Evolutionary conservation across 2,888 invertebrate species (phyloP).

Genomic region (Apotomis turbidana): DNA sequence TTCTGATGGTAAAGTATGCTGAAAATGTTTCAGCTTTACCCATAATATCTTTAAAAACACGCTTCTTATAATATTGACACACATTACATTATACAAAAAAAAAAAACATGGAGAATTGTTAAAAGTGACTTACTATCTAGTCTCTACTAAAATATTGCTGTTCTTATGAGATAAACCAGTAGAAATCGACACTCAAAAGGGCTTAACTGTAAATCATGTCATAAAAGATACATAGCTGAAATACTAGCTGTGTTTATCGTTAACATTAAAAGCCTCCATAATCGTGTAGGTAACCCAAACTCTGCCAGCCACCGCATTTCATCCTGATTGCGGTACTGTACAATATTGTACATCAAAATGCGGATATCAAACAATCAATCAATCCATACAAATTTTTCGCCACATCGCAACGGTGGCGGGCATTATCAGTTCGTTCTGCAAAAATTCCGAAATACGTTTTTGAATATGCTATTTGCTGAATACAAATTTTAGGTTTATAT

Average conservation of each 20-base stretch:
- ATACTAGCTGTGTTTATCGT: not conserved
- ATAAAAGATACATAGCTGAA: too few relatives aligned
- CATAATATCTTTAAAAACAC: too few relatives aligned
- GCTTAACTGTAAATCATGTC: too few relatives aligned
- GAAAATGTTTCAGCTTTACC: too few relatives aligned
- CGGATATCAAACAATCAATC: conserved; percentile 18
- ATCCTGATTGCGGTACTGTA: conserved; percentile 5
- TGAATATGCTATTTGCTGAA: not conserved
- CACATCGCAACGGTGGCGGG: not conserved
- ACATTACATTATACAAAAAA: not conserved
- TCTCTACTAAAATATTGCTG: too few relatives aligned
- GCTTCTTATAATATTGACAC: too few relatives aligned
- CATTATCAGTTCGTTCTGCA: conserved; percentile 21
- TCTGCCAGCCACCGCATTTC: not conserved
- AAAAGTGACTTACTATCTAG: too few relatives aligned
- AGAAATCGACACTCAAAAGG: too few relatives aligned
- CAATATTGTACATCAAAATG: conserved; percentile 5
- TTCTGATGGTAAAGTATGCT: too few relatives aligned
- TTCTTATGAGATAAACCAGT: too few relatives aligned
- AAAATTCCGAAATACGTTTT: conserved; percentile 14
- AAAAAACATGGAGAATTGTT: not conserved
- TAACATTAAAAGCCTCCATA: not conserved
- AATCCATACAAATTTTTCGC: conserved; percentile 13
- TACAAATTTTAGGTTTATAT: conserved; percentile 9
- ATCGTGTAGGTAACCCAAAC: not conserved